phyloP scores from a whole-genome alignment of 2,113 vertebrate genomes.

The Gopherus flavomarginatus region DNA sequence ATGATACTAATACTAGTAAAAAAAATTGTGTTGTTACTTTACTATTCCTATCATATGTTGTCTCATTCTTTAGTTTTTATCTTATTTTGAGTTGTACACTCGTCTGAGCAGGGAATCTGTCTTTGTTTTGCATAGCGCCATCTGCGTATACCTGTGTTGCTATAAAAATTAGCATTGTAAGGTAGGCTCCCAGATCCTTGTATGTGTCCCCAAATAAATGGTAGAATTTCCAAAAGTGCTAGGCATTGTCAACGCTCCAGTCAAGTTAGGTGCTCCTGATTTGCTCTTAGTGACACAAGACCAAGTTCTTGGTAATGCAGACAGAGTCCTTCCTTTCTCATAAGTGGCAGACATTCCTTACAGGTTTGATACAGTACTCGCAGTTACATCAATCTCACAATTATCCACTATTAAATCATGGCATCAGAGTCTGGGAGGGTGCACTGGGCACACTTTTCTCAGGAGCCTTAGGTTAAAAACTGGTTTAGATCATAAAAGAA shows the following conservation, averaged over 20 bases:
- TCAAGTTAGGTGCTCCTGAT: neutral
- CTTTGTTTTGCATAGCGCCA: neutral
- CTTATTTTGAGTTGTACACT: neutral
- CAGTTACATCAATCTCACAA: neutral
- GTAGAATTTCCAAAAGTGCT: slow-evolving; percentile 18
- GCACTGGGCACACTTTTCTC: neutral
- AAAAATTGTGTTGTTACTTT: too few species aligned
- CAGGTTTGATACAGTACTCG: neutral
- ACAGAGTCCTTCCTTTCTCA: neutral
- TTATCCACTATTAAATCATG: neutral
- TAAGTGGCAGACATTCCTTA: neutral
- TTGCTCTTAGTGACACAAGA: neutral
- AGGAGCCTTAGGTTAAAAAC: neutral
- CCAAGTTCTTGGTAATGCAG: neutral
- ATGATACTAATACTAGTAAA: too few species aligned
- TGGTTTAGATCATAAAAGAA: neutral
- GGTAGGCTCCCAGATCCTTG: neutral
- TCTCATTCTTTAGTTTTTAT: neutral
- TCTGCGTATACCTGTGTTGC: neutral
- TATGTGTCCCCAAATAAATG: neutral
- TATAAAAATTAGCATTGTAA: neutral
- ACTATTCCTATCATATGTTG: too few species aligned
- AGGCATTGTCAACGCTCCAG: neutral
- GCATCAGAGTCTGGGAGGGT: neutral
- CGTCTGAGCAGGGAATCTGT: neutral